Percentiles rank a stretch among this genome's conserved stretches.
These are phyloP conservation scores for Mycetomoellerius zeteki DNA, from an alignment of 1,140 invertebrate species.

Conservation along the genomic window DNA sequence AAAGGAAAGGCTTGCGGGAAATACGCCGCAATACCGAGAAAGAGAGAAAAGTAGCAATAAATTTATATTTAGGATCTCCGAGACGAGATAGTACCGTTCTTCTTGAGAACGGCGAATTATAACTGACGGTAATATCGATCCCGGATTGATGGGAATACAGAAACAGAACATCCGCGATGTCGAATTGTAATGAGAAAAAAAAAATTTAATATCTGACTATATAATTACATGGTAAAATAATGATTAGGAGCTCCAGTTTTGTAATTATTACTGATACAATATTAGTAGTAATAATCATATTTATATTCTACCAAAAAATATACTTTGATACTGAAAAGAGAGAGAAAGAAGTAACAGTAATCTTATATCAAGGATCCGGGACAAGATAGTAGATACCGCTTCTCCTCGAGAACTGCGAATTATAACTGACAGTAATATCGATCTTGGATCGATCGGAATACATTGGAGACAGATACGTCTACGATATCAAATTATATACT, in stretches of 20 bases:
- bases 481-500: background rate
- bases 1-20: slow-evolving; percentile 16
- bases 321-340: background rate
- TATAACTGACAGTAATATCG: background rate
- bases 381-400: background rate
- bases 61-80: slow-evolving; percentile 21
- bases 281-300: too few species aligned
- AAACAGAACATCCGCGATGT: background rate
- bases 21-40: background rate
- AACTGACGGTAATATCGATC: background rate
- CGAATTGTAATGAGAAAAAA: background rate
- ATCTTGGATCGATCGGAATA: slow-evolving; percentile 2
- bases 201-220: too few species aligned
- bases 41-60: background rate
- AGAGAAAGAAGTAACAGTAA: background rate
- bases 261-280: too few species aligned
- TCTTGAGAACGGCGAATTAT: background rate
- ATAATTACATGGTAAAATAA: too few species aligned
- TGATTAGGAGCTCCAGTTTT: too few species aligned
- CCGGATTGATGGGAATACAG: background rate
- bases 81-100: background rate
- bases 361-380: slow-evolving; percentile 7
- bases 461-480: background rate
- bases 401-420: background rate
- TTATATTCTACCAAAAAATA: too few species aligned